A percentile compares a stretch with the other conserved stretches of the same genome.
These are phyloP conservation scores for Lerema accius DNA, from an alignment of 1,140 invertebrate species.

Conservation along the genomic window DNA sequence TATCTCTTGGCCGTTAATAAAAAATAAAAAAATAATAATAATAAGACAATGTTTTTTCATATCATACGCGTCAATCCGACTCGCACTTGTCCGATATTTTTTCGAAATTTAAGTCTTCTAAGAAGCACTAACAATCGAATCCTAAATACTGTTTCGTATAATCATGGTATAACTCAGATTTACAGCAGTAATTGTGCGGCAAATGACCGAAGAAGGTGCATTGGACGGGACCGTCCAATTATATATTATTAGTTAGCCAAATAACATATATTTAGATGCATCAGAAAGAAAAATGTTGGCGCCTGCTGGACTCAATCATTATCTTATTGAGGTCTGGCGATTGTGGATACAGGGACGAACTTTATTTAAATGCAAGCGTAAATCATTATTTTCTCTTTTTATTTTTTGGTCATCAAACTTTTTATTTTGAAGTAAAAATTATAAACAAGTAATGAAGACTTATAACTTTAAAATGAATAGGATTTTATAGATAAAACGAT, in stretches of 20 bases:
- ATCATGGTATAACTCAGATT: not conserved
- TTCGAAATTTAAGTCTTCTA: slow-evolving; percentile 13
- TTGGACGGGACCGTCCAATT: slow-evolving; percentile 66
- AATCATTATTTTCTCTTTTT: too few relatives aligned
- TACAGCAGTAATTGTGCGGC: slow-evolving; percentile 16
- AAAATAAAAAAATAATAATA: too few relatives aligned
- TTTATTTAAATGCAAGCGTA: slow-evolving; percentile 1
- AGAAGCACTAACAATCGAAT: not conserved
- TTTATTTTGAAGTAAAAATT: too few relatives aligned
- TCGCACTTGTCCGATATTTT: too few relatives aligned
- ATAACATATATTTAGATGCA: slow-evolving; percentile 64
- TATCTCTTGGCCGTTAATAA: too few relatives aligned
- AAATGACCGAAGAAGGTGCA: slow-evolving; percentile 32
- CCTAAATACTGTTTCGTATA: not conserved
- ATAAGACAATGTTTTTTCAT: too few relatives aligned
- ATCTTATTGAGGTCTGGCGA: slow-evolving; percentile 51
- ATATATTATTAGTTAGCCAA: slow-evolving; percentile 63
- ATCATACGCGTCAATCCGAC: too few relatives aligned
- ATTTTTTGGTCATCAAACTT: too few relatives aligned
- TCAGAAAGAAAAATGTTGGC: slow-evolving; percentile 59
- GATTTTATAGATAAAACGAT: too few relatives aligned
- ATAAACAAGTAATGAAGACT: too few relatives aligned
- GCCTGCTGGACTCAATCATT: slow-evolving; percentile 62
- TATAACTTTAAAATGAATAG: too few relatives aligned
- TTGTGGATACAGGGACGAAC: slow-evolving; percentile 43